Evolutionary conservation across 2,888 invertebrate species (phyloP).

Genomic region (Zonitis immaculata): DNA sequence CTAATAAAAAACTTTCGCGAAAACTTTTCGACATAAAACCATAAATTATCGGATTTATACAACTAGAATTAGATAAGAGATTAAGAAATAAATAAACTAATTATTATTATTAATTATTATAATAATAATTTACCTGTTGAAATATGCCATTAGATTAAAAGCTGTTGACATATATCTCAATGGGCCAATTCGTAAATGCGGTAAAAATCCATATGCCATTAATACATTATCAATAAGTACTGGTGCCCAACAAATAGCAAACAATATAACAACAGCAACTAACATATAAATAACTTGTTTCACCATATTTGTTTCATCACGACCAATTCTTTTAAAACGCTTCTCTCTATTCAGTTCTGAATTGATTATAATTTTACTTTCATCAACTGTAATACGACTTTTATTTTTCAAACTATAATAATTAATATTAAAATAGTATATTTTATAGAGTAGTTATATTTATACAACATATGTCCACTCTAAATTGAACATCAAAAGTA

Average conservation of each 20-base stretch:
- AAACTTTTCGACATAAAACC: conserved; percentile 72
- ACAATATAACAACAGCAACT: conserved; percentile 63
- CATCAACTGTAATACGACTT: conserved; percentile 18
- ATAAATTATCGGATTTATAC: conserved; percentile 68
- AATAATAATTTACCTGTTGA: conserved; percentile 53
- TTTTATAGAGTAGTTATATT: no score
- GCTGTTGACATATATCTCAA: conserved; percentile 58
- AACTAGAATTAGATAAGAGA: conserved; percentile 47
- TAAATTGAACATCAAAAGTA: no score
- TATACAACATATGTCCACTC: neutral
- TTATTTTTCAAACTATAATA: conserved; percentile 15
- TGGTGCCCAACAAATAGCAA: conserved; percentile 67
- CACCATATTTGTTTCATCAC: conserved; percentile 39
- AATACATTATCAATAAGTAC: conserved; percentile 61
- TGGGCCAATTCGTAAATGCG: conserved; percentile 50
- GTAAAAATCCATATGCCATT: conserved; percentile 56
- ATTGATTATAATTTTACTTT: conserved; percentile 14
- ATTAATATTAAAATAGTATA: neutral
- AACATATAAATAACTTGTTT: conserved; percentile 70
- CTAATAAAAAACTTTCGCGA: conserved; percentile 55
- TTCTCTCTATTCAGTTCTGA: conserved; percentile 16
- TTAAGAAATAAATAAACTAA: neutral
- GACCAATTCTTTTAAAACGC: conserved; percentile 15
- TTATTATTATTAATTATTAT: no score
- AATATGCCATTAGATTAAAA: conserved; percentile 64